These are phyloP conservation scores for Nipponacmea schrenckii DNA, from an alignment of 2,888 invertebrate genomes.

Conservation along the genomic window DNA sequence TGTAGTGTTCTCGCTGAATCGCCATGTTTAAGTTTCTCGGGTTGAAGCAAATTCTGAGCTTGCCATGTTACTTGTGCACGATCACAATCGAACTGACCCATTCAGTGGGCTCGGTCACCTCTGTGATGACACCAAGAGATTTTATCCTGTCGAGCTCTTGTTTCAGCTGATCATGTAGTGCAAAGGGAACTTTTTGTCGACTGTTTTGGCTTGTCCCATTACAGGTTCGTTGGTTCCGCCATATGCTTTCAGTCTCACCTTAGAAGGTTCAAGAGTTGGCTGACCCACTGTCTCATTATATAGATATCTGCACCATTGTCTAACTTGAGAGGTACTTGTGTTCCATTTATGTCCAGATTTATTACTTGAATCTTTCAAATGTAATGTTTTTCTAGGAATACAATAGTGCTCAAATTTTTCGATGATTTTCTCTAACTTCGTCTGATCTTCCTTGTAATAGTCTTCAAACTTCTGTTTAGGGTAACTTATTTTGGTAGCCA, in stretches of 20 bases:
- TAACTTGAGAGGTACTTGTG: too few relatives aligned
- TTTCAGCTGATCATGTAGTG: slow-evolving; percentile 3
- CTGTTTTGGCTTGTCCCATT: too few relatives aligned
- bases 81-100: slow-evolving; percentile 11
- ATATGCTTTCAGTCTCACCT: too few relatives aligned
- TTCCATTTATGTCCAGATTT: too few relatives aligned
- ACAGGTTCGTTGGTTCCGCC: too few relatives aligned
- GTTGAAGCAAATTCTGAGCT: background rate
- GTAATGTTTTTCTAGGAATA: slow-evolving; percentile 8
- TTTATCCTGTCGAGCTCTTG: slow-evolving; percentile 19
- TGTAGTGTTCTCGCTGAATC: slow-evolving; percentile 7
- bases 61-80: slow-evolving; percentile 6
- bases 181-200: background rate
- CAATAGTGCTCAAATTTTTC: slow-evolving; percentile 8
- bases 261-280: too few relatives aligned
- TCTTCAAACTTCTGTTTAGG: too few relatives aligned
- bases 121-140: slow-evolving; percentile 13
- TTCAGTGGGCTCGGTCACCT: slow-evolving; percentile 22
- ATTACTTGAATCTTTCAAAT: slow-evolving; percentile 9
- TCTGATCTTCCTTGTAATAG: too few relatives aligned
- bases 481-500: too few relatives aligned
- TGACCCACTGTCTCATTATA: too few relatives aligned
- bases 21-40: background rate
- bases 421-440: background rate
- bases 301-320: too few relatives aligned